Evolutionary conservation across 2,888 invertebrate genomes (phyloP).

Genomic region (Cybosia mesomella): DNA sequence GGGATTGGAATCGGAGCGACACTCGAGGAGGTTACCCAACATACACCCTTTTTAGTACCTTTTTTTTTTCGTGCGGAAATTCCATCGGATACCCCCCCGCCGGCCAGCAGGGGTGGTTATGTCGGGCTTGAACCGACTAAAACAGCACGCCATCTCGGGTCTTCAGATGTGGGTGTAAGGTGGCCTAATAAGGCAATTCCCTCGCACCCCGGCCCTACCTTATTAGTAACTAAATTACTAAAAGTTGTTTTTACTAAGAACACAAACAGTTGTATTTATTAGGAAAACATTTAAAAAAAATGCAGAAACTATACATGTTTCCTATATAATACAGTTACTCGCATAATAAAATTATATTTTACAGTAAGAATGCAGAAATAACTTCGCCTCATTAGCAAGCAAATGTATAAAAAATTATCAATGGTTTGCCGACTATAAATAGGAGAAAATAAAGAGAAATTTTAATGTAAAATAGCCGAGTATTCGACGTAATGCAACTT

Average conservation of each 20-base stretch:
- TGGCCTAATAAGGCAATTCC: too few relatives aligned
- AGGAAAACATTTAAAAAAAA: neutral
- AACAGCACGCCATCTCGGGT: too few relatives aligned
- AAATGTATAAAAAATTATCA: conserved; percentile 12
- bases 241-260: neutral
- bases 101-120: too few relatives aligned
- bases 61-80: too few relatives aligned
- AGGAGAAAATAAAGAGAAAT: conserved; percentile 32
- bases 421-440: conserved; percentile 25
- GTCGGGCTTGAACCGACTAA: too few relatives aligned
- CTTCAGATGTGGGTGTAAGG: too few relatives aligned
- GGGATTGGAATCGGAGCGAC: too few relatives aligned
- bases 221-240: neutral
- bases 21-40: too few relatives aligned
- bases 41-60: too few relatives aligned
- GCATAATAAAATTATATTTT: neutral
- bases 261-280: neutral
- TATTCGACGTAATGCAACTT: conserved; percentile 47
- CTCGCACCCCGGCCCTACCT: too few relatives aligned
- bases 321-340: neutral
- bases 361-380: neutral
- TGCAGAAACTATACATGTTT: neutral
- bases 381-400: neutral
- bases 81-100: too few relatives aligned
- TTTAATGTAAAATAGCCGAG: conserved; percentile 42